Conservation (phyloP, 1,140 invertebrate species). For the Drosophila parvula region DNA sequence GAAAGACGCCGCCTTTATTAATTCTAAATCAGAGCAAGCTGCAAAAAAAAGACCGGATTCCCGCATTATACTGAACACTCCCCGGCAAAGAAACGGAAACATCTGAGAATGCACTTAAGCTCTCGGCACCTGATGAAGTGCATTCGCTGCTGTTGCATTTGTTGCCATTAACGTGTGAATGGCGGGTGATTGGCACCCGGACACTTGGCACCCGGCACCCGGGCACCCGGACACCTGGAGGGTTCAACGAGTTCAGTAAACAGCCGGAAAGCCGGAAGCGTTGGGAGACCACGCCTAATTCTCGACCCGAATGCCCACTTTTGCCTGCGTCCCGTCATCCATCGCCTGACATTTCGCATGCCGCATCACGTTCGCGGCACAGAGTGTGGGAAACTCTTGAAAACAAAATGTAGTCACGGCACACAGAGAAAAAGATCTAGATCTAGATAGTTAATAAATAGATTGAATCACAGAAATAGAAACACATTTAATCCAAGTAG, state of each 20-base stretch:
- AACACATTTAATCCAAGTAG: too few relatives aligned
- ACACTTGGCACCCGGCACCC: too few relatives aligned
- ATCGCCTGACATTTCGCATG: conserved; percentile 26
- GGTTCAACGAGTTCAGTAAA: conserved; percentile 55
- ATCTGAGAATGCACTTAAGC: conserved; percentile 65
- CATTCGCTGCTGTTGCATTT: conserved; percentile 65
- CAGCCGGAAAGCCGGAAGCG: conserved; percentile 36
- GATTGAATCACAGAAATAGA: background rate
- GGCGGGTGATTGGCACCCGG: conserved; percentile 36
- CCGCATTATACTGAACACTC: conserved; percentile 13
- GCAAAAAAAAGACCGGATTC: conserved; percentile 6
- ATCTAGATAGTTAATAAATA: too few relatives aligned
- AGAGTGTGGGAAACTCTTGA: conserved; percentile 23
- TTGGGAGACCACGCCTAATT: conserved; percentile 48
- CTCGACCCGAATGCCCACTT: conserved; percentile 31
- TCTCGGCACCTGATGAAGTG: conserved; percentile 58
- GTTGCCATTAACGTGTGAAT: conserved; percentile 53
- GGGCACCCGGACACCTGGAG: conserved; percentile 10
- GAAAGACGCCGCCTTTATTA: conserved; percentile 62
- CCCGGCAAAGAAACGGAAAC: conserved; percentile 55
- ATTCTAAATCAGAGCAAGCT: conserved; percentile 71
- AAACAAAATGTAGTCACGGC: conserved; percentile 30
- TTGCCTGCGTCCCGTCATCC: conserved; percentile 7
- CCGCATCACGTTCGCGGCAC: conserved; percentile 44
- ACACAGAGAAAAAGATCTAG: background rate